Evolutionary conservation across 2,888 invertebrate genomes (phyloP).

Genomic region (Mimas tiliae): DNA sequence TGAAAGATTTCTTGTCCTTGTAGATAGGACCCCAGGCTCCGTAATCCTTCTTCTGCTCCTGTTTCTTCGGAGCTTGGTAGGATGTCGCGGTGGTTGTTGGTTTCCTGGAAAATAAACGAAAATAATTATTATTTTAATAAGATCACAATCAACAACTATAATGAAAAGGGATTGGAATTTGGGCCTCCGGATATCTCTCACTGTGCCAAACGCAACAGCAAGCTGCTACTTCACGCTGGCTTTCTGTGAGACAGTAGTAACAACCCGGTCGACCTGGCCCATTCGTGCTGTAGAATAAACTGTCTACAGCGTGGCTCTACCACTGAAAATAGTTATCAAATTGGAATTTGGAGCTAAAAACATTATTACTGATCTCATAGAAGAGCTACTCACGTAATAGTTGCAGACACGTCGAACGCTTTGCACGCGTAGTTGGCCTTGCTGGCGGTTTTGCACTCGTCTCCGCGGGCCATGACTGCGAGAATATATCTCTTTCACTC

Average conservation of each 20-base stretch:
- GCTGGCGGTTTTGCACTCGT: constrained; percentile 76
- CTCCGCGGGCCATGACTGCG: constrained; percentile 78
- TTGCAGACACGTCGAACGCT: constrained; percentile 68
- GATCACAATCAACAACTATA: too few relatives aligned
- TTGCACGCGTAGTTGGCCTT: constrained; percentile 76
- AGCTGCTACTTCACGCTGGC: too few relatives aligned
- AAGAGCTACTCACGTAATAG: constrained; percentile 64
- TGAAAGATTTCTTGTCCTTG: constrained; percentile 90
- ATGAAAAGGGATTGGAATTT: too few relatives aligned
- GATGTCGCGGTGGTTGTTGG: constrained; percentile 55
- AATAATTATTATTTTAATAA: not conserved
- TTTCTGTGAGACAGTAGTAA: too few relatives aligned
- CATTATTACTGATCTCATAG: not conserved
- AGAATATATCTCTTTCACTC: constrained; percentile 55
- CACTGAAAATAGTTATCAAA: not conserved
- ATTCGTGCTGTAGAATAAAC: too few relatives aligned
- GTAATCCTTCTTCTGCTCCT: constrained; percentile 77
- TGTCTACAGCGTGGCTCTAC: too few relatives aligned
- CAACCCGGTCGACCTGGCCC: too few relatives aligned
- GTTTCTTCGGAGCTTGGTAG: constrained; percentile 66
- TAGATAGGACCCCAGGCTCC: constrained; percentile 90
- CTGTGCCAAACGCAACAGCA: too few relatives aligned
- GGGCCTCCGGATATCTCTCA: too few relatives aligned
- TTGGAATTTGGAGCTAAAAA: not conserved
- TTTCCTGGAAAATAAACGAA: constrained; percentile 57